Evolutionary conservation across 2,888 invertebrate genomes (phyloP).

Genomic region (Fabriciana adippe): DNA sequence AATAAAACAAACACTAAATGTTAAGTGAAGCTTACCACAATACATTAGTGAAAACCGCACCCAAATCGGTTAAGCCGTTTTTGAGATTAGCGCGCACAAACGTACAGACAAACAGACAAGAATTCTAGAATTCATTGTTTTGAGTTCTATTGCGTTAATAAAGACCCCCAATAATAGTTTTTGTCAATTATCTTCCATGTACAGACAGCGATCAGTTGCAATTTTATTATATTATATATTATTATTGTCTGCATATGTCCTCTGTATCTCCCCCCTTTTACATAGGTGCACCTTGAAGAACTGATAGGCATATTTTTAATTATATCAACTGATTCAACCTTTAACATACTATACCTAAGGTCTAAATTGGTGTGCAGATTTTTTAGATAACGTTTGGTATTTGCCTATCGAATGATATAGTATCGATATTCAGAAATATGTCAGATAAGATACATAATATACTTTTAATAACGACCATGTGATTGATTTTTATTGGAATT

Average conservation of each 20-base stretch:
- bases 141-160: too few relatives aligned
- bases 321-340: background rate
- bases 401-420: constrained; percentile 41
- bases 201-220: too few relatives aligned
- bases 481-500: background rate
- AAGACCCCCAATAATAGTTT: too few relatives aligned
- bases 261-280: constrained; percentile 20
- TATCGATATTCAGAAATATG: constrained; percentile 43
- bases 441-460: constrained; percentile 40
- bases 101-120: too few relatives aligned
- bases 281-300: constrained; percentile 15
- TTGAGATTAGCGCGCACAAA: too few relatives aligned
- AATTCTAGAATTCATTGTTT: too few relatives aligned
- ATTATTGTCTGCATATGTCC: background rate
- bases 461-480: background rate
- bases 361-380: background rate
- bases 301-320: background rate
- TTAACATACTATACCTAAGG: background rate
- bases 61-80: too few relatives aligned
- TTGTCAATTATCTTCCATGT: too few relatives aligned
- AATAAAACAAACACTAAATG: too few relatives aligned
- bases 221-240: too few relatives aligned
- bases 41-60: too few relatives aligned
- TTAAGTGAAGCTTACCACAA: too few relatives aligned
- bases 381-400: constrained; percentile 24